Base-by-base conservation (phyloP, 2,888 invertebrate genomes). In the Melanchra persicariae region DNA sequence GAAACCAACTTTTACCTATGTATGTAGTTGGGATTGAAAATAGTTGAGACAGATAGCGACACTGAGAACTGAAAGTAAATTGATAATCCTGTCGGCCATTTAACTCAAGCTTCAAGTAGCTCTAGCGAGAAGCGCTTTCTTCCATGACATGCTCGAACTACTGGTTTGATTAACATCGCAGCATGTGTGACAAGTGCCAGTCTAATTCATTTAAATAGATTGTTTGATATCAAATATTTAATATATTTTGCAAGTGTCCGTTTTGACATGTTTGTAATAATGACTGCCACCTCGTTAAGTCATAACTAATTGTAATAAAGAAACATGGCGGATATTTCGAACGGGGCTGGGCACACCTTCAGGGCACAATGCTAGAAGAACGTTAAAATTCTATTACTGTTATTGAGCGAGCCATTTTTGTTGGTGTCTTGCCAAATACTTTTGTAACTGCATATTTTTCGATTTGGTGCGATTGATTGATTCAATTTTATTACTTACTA, bases 221-320 rank as follows among this genome's bases (percentile, higher is more conserved):
- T 22, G 34, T n/a, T 49, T 34, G 58, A 49, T 62, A 37, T 17
- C 24, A 74, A 52, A 66, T 52, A 79, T 47, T 72, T 49, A 49
- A 43, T 10, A 24, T 34, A 68, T 57, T 79, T 59, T 45, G 19
- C 22, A 43, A 34, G 47, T 75, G 81, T 61, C 75, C 22, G 5
- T 74, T 51, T 22, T 64, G 75, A 75, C 75, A 69, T 70, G n/a
- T 70, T 34, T 59, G 47, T 63, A 37, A 49, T 70, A 76, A 52
- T 75, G 52, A 37, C 59, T 26, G 15, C 47, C 22, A 60, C 22
- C 37, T 75, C 22, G 40, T 55, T 73, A 43, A 24, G 37, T 45
- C 60, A 63, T 10, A 65, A 79, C 34, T 75, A 68, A 70, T 60
- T 55, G 43, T 64, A 24, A 19, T 22, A 51, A 34, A 24, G 54